Evolutionary conservation across 2,113 vertebrate species (phyloP), one percentile per base, ranked within the genome.

Genomic region (Noturus placidus): DNA sequence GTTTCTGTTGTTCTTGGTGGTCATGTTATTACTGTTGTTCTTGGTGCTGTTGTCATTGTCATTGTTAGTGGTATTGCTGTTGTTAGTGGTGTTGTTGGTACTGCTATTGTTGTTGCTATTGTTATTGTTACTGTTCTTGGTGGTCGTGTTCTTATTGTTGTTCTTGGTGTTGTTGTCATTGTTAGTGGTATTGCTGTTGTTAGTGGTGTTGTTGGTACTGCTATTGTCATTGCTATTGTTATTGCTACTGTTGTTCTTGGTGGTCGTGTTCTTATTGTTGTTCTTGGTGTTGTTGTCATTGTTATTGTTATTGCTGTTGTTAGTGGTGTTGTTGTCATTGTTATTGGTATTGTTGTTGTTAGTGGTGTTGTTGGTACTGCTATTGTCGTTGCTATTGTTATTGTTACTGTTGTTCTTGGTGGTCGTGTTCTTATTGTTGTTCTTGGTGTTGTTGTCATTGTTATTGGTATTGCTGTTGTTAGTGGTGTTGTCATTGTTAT

Each of bases 221-320:
- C 2, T 8, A 7, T 61, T 61, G 8, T 61, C 9, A 15, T n/a
- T 10, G 11, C 11, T 65, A 13, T n/a, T 65, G 27, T 65, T n/a
- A 0, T 65, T n/a, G 0, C 2, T 65, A 4, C 1, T 27, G 2
- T 13, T 25, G 7, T 22, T 61, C 1, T 2, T 61, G 7, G 2
- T 57, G 56, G 4, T 38, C 38, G 38, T 38, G 38, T 38, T 38
- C 2, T 27, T 65, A n/a, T 67, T 63, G 25, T 11, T 67, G 2
- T 4, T 27, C 13, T 8, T 67, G 14, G 38, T 38, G 38, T 10
- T 27, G 0, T 56, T 14, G 54, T 46, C 42, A 46, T 7, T 46
- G 25, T 11, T 67, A 14, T 4, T 27, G n/a, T 8, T 61, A 13
- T 10, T n/a, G 38, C 4, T 38, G 38, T 38, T 38, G 2, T 38